phyloP scores from a whole-genome alignment of 2,113 vertebrate genomes.

The Odocoileus virginianus region DNA sequence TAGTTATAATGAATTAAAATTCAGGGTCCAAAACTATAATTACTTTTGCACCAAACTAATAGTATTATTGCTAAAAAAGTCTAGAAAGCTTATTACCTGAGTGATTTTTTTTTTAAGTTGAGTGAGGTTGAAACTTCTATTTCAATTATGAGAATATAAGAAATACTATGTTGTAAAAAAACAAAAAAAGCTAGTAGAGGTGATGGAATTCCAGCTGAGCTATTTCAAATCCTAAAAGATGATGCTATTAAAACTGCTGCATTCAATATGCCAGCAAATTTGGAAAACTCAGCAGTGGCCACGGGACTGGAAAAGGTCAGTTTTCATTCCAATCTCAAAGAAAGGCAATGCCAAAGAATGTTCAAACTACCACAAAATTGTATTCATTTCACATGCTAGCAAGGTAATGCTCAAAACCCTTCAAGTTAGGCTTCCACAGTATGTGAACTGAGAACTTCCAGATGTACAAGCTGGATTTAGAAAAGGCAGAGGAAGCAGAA shows the following conservation, averaged over 20 bases:
- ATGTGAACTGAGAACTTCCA: background rate
- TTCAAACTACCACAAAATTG: background rate
- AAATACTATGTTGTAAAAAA: background rate
- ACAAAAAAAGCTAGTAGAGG: background rate
- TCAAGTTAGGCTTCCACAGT: background rate
- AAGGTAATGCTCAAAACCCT: background rate
- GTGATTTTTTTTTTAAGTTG: background rate
- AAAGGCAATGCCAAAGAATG: background rate
- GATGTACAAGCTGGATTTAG: background rate
- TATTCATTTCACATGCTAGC: background rate
- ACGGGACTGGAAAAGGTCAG: background rate
- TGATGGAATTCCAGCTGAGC: background rate
- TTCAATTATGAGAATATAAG: background rate
- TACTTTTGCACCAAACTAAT: background rate
- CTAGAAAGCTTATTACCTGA: background rate
- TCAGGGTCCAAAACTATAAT: background rate
- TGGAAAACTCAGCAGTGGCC: background rate
- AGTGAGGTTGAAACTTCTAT: background rate
- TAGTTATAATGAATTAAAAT: background rate
- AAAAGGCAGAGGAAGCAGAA: background rate
- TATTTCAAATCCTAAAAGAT: background rate
- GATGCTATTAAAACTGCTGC: background rate
- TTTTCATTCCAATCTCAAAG: background rate
- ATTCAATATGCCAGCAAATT: background rate
- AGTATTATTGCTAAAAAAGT: background rate